phyloP scores from a whole-genome alignment of 2,797 vertebrate genomes.

The Myioborus miniatus region DNA sequence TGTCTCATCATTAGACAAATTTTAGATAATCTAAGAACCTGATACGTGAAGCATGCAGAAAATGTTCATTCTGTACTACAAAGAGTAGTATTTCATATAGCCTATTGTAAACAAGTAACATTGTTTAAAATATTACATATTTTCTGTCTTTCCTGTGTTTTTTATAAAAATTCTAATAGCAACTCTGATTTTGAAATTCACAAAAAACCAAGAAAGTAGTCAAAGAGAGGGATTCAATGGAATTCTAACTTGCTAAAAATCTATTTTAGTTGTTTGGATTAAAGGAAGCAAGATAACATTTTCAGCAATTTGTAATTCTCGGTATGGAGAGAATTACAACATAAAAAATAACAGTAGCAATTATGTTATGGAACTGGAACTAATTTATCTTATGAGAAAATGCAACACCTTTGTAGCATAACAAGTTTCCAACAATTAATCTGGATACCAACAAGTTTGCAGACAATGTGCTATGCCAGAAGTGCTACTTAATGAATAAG shows the following conservation, averaged over 20 bases:
- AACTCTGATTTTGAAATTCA: neutral
- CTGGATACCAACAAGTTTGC: neutral
- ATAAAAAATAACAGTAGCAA: neutral
- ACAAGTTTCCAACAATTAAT: neutral
- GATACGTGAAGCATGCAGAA: rapidly evolving
- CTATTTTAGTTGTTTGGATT: neutral
- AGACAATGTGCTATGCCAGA: neutral
- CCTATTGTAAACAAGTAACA: neutral
- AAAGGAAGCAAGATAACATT: neutral
- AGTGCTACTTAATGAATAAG: neutral
- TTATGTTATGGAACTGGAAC: neutral
- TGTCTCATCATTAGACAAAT: neutral
- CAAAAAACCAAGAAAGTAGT: neutral
- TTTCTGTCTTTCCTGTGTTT: neutral
- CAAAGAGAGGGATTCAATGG: neutral
- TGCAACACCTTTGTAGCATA: neutral
- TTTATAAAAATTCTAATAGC: neutral
- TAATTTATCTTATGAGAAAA: neutral
- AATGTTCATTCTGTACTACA: neutral
- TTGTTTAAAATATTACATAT: neutral
- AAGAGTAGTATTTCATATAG: neutral
- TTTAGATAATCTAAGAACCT: neutral
- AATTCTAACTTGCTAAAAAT: neutral
- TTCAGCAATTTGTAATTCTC: neutral
- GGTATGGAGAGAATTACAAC: neutral